Percentiles rank a stretch among this genome's conserved stretches.
phyloP scores from a whole-genome alignment of 2,113 vertebrate genomes.

The Murina feae region DNA sequence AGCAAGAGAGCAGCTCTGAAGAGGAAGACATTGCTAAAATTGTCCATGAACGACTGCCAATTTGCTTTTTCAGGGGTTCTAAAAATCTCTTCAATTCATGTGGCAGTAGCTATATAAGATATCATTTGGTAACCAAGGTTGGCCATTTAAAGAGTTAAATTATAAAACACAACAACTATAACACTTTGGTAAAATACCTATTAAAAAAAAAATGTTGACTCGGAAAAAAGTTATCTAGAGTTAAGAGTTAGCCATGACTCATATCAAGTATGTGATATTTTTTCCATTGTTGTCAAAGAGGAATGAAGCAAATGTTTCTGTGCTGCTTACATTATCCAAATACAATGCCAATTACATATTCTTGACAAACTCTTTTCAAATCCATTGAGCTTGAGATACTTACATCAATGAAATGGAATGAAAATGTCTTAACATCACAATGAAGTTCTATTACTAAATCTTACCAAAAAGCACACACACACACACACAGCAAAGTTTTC shows the following conservation, averaged over 20 bases:
- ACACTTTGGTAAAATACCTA: conserved; percentile 15
- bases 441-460: conserved; percentile 50
- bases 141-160: not conserved
- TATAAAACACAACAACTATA: not conserved
- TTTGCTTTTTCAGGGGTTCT: conserved; percentile 38
- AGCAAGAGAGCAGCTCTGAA: conserved; percentile 1
- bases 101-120: conserved; percentile 27
- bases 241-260: conserved; percentile 47
- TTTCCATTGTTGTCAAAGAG: conserved; percentile 56
- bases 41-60: conserved; percentile 21
- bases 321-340: conserved; percentile 26
- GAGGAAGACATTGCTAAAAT: not conserved
- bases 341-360: conserved; percentile 54
- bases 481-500: not conserved
- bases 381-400: conserved; percentile 24
- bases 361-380: conserved; percentile 41
- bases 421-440: not conserved
- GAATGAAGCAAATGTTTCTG: conserved; percentile 35
- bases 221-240: conserved; percentile 59
- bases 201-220: conserved; percentile 55
- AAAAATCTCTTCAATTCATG: conserved; percentile 38
- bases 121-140: conserved; percentile 49
- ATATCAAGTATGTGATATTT: conserved; percentile 38
- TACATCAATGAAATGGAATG: conserved; percentile 26
- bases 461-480: conserved; percentile 55